Base-by-base conservation (phyloP, 2,888 invertebrate species). In the Cerceris ruficornis region DNA sequence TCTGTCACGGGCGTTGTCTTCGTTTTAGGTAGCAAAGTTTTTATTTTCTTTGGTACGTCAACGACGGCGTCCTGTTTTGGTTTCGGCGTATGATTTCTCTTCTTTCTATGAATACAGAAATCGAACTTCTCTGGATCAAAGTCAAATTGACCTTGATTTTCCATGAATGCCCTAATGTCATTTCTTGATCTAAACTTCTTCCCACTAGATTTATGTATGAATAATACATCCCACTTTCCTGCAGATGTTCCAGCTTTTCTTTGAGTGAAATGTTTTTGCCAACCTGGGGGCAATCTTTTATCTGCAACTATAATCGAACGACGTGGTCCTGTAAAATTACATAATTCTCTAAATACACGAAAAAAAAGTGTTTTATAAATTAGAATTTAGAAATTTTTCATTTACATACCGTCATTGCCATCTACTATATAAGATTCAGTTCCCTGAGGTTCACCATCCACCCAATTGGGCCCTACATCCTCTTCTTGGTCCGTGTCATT, bases 171-270 rank as follows among this genome's bases (percentile, higher is more conserved):
- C 84, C 94, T 94, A 0, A 95, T 92, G 86, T 95, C 95, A 28
- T 93, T 93, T 83, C 94, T 93, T 0, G 94, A 94, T 50, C 95
- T 92, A 80, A 95, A 95, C 79, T 94, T 94, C 81, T 94, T 94
- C n/a, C 94, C 94, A 59, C 93, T 94, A 0, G 95, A 94, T 81
- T 95, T 94, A 62, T 94, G 94, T 0, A 96, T 93, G 70, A 97
- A 94, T 58, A 97, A 94, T 2, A 96, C 96, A 88, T 97, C 96
- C 97, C 97, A 97, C 90, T 97, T 97, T 7, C 96, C 96, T 11
- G 95, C 95, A 28, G 96, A 95, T 57, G 94, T 93, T 0, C 95
- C 95, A 64, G 94, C 93, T 83, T 94, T 93, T 43, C 96, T 94
- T 81, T 96, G 95, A 39, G 96, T 95, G 92, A 97, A 95, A 90